Evolutionary conservation across 1,140 invertebrate genomes (phyloP), one percentile per base, ranked within the genome.

Genomic region (Chionoecetes opilio): DNA sequence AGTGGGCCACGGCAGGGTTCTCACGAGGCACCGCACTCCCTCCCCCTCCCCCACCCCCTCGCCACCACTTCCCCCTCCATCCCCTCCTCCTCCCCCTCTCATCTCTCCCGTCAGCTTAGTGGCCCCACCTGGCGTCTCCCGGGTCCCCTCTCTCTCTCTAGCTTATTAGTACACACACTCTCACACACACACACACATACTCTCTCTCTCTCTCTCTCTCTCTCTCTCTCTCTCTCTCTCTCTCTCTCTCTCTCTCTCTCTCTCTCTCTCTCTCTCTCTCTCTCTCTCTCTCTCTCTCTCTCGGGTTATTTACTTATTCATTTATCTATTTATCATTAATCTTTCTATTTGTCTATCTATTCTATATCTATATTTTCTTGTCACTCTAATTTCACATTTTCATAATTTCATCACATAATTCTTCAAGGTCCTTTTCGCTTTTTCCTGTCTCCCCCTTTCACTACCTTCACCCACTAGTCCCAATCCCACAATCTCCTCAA

Each of bases 131-230:
- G n/a, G n/a, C n/a, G n/a, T 9, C 46, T 3, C 46, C 21, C 46
- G 46, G n/a, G n/a, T 53, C 46, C 0, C 46, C 46, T n/a, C 8
- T 75, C 63, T 26, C 63, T n/a, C 63, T 9, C 26, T 21, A 3
- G 53, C 26, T 63, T 63, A 8, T 21, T 63, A 21, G 53, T 63
- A n/a, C n/a, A n/a, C n/a, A n/a, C n/a, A n/a, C n/a, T n/a, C n/a
- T n/a, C n/a, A n/a, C n/a, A n/a, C n/a, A n/a, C n/a, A n/a, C n/a
- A n/a, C n/a, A n/a, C n/a, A n/a, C n/a, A n/a, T n/a, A n/a, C n/a
- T 75, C n/a, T n/a, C 63, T 75, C 63, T n/a, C n/a, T 75, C 63
- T n/a, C 63, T n/a, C 46, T 53, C 46, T 53, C 46, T 53, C 46
- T 53, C 46, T 53, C 46, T 75, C n/a, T 75, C 63, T n/a, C 63